Base-by-base conservation (phyloP, 2,888 invertebrate genomes). In the Cephus pygmeus region DNA sequence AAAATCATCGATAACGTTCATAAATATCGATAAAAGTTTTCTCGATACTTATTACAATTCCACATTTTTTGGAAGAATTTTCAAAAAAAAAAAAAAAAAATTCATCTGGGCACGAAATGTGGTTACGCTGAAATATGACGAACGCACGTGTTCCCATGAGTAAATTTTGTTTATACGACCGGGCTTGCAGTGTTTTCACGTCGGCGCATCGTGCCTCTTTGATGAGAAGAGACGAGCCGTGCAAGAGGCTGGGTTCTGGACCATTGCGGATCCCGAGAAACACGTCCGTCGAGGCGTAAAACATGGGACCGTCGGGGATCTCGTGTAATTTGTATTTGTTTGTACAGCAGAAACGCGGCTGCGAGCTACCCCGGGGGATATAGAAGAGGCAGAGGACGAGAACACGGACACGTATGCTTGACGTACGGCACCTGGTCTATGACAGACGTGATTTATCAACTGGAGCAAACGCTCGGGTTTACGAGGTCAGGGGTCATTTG, bases 171-270 rank as follows among this genome's bases (percentile, higher is more conserved):
- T 84, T 85, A 87, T 86, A 81, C 80, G 81, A 76, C 75, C 79
- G 77, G 79, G 80, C 75, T 79, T 77, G 80, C 69, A 75, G 68
- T 30, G 71, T 34, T 73, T 68, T 69, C 73, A 36, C 69, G 34
- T 35, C 31, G 34, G 79, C 80, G 86, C 87, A 87, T 84, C 82
- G 84, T 79, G 82, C 77, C 80, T 80, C 88, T 88, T 88, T 88
- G 88, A 88, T 84, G 86, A 85, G 82, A 81, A 84, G 87, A 87
- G 84, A 86, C 86, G 88, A 88, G 77, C 81, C 85, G 81, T 83
- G 81, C 74, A 33, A 76, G 76, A 75, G 56, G 71, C 80, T 77
- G 77, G 78, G 82, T 84, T 83, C 82, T 83, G 82, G 80, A 81
- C 82, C 82, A 84, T 86, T 83, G 83, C 84, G 79, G 82, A 84